Conservation (phyloP, 2,797 vertebrate genomes). For the Lophius americanus region DNA sequence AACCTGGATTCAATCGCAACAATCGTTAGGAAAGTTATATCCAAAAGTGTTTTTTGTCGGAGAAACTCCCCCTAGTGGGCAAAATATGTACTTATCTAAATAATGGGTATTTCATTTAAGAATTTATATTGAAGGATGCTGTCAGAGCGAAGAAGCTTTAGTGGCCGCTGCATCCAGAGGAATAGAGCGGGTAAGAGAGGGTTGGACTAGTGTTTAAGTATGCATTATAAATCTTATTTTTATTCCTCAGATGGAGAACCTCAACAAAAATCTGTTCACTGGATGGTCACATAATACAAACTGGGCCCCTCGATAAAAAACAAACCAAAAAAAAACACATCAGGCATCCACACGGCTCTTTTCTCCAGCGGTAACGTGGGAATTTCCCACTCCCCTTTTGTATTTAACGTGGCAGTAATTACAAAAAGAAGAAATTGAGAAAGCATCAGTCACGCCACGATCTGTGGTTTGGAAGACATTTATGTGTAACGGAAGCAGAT, state of each 20-base stretch:
- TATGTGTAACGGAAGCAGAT: slow-evolving; percentile 8
- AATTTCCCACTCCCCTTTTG: slow-evolving; percentile 1
- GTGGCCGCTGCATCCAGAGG: not conserved
- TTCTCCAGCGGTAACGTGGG: slow-evolving; percentile 2
- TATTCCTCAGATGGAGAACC: not conserved
- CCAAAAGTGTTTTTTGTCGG: too few relatives aligned
- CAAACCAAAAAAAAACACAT: not conserved
- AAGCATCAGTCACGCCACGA: not conserved
- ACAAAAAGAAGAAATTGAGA: not conserved
- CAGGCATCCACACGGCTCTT: slow-evolving; percentile 6
- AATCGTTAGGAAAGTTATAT: too few relatives aligned
- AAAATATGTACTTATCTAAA: not conserved
- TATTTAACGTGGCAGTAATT: not conserved
- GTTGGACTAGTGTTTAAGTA: not conserved
- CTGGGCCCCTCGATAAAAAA: slow-evolving; percentile 4
- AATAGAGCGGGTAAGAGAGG: not conserved
- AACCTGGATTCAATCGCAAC: too few relatives aligned
- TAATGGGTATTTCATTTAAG: not conserved
- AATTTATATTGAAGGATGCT: not conserved
- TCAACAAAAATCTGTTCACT: slow-evolving; percentile 16
- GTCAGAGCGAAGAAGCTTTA: slow-evolving; percentile 3
- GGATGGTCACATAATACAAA: slow-evolving; percentile 18
- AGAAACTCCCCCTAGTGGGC: too few relatives aligned
- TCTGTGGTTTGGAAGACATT: slow-evolving; percentile 23
- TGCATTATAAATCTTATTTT: not conserved